Conservation (phyloP, 1,140 invertebrate species). For the Caenorhabditis tropicalis region DNA sequence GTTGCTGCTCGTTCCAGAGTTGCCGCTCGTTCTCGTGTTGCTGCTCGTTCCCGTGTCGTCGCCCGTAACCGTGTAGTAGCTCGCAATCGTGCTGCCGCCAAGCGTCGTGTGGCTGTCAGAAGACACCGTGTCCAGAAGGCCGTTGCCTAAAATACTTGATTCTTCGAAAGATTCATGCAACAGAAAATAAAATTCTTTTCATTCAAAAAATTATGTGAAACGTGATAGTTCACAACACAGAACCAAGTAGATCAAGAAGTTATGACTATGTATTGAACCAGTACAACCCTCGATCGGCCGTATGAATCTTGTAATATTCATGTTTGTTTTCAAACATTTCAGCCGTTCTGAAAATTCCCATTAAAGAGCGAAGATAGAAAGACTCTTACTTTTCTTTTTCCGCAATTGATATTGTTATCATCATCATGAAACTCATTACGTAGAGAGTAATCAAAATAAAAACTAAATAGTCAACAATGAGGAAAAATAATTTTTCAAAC, state of each 20-base stretch:
- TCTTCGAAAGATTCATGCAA: background rate
- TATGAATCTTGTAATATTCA: background rate
- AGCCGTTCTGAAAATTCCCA: background rate
- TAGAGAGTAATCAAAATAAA: background rate
- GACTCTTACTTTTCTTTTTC: background rate
- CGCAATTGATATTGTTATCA: background rate
- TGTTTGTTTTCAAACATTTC: background rate
- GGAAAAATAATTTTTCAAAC: background rate
- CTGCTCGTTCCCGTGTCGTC: slow-evolving; percentile 3
- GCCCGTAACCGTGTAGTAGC: slow-evolving; percentile 8
- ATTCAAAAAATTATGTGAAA: too few relatives aligned
- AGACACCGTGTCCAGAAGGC: slow-evolving; percentile 30
- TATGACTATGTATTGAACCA: background rate
- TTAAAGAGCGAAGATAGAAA: background rate
- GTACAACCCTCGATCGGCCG: background rate
- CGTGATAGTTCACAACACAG: too few relatives aligned
- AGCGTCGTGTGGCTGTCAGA: background rate
- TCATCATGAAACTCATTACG: background rate
- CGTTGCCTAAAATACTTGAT: background rate
- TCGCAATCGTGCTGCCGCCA: slow-evolving; percentile 23
- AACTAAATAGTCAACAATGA: background rate
- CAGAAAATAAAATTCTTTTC: too few relatives aligned
- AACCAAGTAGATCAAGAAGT: too few relatives aligned
- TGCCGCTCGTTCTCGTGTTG: background rate
- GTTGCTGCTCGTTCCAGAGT: slow-evolving; percentile 29